Conservation (phyloP, 2,797 vertebrate genomes). For the Anguilla pacifica region DNA sequence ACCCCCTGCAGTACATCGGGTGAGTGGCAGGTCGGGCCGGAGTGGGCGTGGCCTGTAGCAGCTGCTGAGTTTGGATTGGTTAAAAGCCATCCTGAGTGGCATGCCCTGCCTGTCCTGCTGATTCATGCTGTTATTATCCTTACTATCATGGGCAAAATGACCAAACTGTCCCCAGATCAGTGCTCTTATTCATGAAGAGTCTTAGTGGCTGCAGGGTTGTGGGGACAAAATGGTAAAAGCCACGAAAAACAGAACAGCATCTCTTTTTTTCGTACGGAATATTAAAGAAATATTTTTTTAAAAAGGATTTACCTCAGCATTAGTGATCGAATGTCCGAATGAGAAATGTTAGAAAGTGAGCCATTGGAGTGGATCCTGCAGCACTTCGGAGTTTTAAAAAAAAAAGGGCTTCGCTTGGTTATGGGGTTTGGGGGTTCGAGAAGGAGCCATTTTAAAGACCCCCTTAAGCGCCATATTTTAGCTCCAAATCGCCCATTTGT, state of each 20-base stretch:
- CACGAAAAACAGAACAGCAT: not conserved
- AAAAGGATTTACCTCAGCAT: not conserved
- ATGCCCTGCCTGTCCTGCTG: too few species aligned
- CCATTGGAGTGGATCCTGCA: not conserved
- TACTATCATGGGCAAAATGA: too few species aligned
- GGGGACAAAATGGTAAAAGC: not conserved
- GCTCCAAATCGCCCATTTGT: not conserved
- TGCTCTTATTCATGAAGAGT: not conserved
- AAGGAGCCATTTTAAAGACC: not conserved
- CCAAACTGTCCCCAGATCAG: too few species aligned
- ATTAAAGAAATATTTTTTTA: not conserved
- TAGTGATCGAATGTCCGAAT: not conserved
- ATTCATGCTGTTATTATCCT: too few species aligned
- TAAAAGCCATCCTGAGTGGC: too few species aligned
- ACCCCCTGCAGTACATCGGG: constrained; percentile 98
- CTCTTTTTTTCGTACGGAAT: not conserved
- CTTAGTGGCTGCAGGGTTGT: not conserved
- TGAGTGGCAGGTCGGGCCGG: constrained; percentile 62
- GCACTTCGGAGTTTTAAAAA: not conserved
- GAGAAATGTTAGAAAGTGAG: not conserved
- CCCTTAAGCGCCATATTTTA: not conserved
- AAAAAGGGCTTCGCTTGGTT: not conserved
- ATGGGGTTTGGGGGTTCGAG: not conserved
- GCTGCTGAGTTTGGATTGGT: too few species aligned
- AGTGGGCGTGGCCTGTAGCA: not conserved